Base-by-base conservation (phyloP, 1,140 invertebrate genomes). In the Diachasmimorpha longicaudata region DNA sequence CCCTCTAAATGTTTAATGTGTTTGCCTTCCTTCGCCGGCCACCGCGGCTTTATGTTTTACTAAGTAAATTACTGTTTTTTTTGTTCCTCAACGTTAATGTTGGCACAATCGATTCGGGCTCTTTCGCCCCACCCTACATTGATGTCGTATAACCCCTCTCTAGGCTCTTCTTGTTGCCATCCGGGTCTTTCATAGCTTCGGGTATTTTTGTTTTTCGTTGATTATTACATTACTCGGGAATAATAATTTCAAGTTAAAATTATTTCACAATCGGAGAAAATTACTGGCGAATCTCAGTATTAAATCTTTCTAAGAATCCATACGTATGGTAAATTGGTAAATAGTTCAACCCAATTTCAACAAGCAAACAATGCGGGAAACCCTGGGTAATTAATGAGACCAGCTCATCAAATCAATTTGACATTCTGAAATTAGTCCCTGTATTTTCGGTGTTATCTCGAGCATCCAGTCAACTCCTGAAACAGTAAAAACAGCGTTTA, bases 1-100 rank as follows among this genome's bases (percentile, higher is more conserved):
- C 85, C 84, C 86, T 87, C 84, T 89, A 88, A 89, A 89, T 89
- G 86, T 89, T 88, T 89, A 88, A 89, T 89, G 87, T 89, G 88
- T 89, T 89, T 89, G 88, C 86, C 86, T 89, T 89, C 87, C 87
- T 88, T 86, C 84, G 85, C 83, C 85, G 83, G 80, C 83, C 84
- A 84, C 81, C 83, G 85, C 83, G 85, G 85, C 87, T 88, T 89
- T 88, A 88, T 89, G 85, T 89, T 89, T 89, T 89, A 89, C 86
- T 88, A 89, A 89, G 86, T 89, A 87, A 89, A 89, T 89, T 89
- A 89, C 86, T 88, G 85, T 88, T 89, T 89, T 86, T 39, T 68
- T 85, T 81, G 79, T 83, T 82, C 82, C 82, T 85, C 81, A 80
- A 78, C 84, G 85, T 86, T 88, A 87, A 89, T 86, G 85, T 88